Conservation (phyloP, 2,888 invertebrate species). For the Trichopoda pennipes region DNA sequence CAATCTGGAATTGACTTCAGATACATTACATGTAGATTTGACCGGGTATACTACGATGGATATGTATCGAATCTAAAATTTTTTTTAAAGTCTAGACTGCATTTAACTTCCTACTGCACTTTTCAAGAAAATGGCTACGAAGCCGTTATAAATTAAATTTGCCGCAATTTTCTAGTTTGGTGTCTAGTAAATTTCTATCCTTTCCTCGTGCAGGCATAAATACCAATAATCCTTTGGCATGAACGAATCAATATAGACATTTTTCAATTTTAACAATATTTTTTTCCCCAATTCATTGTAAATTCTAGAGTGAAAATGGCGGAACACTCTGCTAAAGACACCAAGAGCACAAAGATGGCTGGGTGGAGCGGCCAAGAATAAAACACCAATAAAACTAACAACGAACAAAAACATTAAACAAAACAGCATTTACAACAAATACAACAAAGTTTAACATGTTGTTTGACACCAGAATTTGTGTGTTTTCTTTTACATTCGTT, state of each 20-base stretch:
- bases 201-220: background rate
- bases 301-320: slow-evolving; percentile 45
- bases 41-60: no score
- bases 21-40: no score
- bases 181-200: background rate
- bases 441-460: slow-evolving; percentile 73
- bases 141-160: no score
- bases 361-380: slow-evolving; percentile 23
- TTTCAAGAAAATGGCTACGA: no score
- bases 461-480: slow-evolving; percentile 78
- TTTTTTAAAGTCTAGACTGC: no score
- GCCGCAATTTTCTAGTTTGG: background rate
- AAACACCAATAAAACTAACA: slow-evolving; percentile 1
- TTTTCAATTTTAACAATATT: slow-evolving; percentile 46
- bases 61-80: no score
- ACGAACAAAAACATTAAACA: slow-evolving; percentile 5
- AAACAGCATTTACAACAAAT: slow-evolving; percentile 38
- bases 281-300: slow-evolving; percentile 54
- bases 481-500: slow-evolving; percentile 59
- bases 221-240: slow-evolving; percentile 34
- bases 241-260: slow-evolving; percentile 54
- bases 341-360: slow-evolving; percentile 17
- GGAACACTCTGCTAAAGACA: slow-evolving; percentile 1
- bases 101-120: no score
- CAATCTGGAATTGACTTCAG: no score